A percentile compares a stretch with the other conserved stretches of the same genome.
Evolutionary conservation across 2,888 invertebrate genomes (phyloP).

Genomic region (Apamea crenata): DNA sequence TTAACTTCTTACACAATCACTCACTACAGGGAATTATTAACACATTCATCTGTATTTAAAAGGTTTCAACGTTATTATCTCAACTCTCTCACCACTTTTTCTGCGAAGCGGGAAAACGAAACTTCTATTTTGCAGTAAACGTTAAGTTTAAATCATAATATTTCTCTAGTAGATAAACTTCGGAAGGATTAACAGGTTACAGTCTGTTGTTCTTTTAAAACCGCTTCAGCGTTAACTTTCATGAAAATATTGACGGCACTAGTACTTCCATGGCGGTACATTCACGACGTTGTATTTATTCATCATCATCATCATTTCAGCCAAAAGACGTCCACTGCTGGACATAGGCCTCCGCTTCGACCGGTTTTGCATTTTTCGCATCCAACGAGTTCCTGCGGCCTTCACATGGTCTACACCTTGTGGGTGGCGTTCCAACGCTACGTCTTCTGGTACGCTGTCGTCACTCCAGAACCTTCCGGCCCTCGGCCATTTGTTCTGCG

Average conservation of each 20-base stretch:
- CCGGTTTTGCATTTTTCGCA: too few species aligned
- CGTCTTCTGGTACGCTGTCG: too few species aligned
- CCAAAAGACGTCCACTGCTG: too few species aligned
- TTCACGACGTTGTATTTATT: too few species aligned
- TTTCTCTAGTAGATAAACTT: slow-evolving; percentile 13
- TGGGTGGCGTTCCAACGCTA: too few species aligned
- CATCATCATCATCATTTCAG: too few species aligned
- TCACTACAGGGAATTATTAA: not conserved
- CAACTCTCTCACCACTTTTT: not conserved
- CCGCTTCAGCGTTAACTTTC: not conserved
- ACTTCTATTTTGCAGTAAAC: not conserved
- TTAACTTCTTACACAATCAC: not conserved
- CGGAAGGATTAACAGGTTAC: not conserved
- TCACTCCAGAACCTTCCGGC: too few species aligned
- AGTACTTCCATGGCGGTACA: not conserved
- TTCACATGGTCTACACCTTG: too few species aligned
- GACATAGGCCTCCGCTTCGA: too few species aligned
- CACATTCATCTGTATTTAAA: not conserved
- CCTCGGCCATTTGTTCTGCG: too few species aligned
- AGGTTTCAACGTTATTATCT: not conserved
- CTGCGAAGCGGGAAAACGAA: not conserved
- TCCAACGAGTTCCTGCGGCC: too few species aligned
- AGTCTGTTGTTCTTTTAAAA: slow-evolving; percentile 36
- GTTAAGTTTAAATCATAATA: slow-evolving; percentile 1
- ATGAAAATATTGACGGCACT: slow-evolving; percentile 26